phyloP scores from a whole-genome alignment of 2,113 vertebrate species.

The Tamias sibiricus region DNA sequence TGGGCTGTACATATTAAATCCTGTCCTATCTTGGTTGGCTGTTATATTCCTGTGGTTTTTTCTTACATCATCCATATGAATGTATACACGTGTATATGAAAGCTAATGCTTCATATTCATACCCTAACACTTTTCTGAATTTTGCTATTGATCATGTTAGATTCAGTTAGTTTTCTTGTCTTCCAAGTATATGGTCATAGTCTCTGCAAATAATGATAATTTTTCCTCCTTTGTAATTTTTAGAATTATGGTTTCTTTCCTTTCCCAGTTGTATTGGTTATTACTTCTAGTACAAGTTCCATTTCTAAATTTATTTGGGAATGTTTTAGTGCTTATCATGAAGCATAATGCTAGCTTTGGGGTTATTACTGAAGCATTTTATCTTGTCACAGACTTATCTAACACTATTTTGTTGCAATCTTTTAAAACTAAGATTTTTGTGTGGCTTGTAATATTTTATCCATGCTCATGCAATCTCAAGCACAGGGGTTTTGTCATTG shows the following conservation, averaged over 20 bases:
- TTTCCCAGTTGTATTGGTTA: background rate
- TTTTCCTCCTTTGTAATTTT: constrained; percentile 15
- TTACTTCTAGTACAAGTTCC: background rate
- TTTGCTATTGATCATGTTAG: background rate
- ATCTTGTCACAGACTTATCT: background rate
- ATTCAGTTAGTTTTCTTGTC: constrained; percentile 29
- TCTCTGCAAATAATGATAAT: background rate
- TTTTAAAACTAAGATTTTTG: constrained; percentile 53
- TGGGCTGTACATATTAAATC: background rate
- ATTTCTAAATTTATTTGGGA: constrained; percentile 24
- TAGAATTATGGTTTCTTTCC: constrained; percentile 31
- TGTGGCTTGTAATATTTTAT: background rate
- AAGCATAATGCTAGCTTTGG: constrained; percentile 23
- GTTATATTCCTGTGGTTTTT: background rate
- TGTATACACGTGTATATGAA: background rate
- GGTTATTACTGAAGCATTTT: background rate
- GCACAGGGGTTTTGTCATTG: background rate
- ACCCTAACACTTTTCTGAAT: background rate
- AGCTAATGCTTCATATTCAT: background rate
- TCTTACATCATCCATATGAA: background rate
- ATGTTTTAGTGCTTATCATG: constrained; percentile 32
- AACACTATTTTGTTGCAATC: constrained; percentile 1
- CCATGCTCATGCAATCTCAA: background rate
- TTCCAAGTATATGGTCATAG: background rate
- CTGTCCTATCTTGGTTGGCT: background rate